Base-by-base conservation (phyloP, 2,888 invertebrate species). In the Drosophila pegasa region DNA sequence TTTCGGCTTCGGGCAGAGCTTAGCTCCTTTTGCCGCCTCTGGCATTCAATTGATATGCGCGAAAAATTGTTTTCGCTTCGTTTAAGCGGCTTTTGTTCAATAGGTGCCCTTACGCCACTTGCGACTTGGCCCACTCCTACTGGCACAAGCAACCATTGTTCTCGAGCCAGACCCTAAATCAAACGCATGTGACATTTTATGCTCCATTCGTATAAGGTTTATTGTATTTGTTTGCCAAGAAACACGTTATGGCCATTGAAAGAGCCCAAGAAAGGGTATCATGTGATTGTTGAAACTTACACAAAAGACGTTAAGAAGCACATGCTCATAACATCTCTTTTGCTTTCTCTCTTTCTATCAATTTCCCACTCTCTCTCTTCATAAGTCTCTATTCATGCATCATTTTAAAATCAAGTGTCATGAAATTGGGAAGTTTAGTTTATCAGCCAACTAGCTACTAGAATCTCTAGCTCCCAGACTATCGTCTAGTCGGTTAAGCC, bases 11-110 rank as follows among this genome's bases (percentile, higher is more conserved):
- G 1, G 18, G 38, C 52, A 27, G 1, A 22, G 52, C 52, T 52
- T 18, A 52, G 38, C 18, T 37, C 4, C 29, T 25, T 18, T 25
- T 52, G 55, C n/a, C 33, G 55, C 35, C 43, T 56, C 50, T 47
- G 63, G 64, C 69, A 62, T 74, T 66, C 71, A 89, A 83, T 81
- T 83, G 80, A 79, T 76, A 74, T 74, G 58, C 70, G 76, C 65
- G 78, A 75, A 77, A 78, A 87, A 85, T 74, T 64, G 57, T 71
- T 71, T 71, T 57, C 64, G 55, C 59, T 68, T 80, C 64, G 67
- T 51, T 62, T 65, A 64, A 69, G 71, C 68, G 37, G 64, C 63
- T 69, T 74, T 79, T 74, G 66, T 67, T 80, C 69, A 54, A 60
- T 62, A 37, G 56, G 40, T 51, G 41, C 7, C 47, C 56, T 50